phyloP scores from a whole-genome alignment of 2,888 invertebrate species.

The Euzetes globulus region DNA sequence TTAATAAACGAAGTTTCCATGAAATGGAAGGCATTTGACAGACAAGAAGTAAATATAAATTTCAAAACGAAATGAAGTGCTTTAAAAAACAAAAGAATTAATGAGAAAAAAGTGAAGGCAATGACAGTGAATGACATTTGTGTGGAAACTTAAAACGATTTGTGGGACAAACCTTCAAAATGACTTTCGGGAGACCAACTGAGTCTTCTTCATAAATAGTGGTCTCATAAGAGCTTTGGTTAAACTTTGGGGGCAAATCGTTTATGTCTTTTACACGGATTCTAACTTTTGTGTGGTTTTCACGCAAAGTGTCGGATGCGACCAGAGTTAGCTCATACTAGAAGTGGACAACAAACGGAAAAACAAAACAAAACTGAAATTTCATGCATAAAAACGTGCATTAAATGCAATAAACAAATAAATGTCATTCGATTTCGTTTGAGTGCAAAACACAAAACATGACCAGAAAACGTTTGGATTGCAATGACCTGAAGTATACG shows the following conservation, averaged over 20 bases:
- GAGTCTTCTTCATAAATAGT: constrained; percentile 67
- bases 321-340: constrained; percentile 82
- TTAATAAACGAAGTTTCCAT: background rate
- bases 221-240: constrained; percentile 62
- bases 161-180: constrained; percentile 44
- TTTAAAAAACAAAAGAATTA: background rate
- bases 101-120: background rate
- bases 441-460: background rate
- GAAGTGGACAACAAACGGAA: constrained; percentile 34
- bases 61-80: background rate
- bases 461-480: constrained; percentile 16
- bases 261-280: constrained; percentile 78
- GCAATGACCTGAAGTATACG: constrained; percentile 71
- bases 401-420: constrained; percentile 36
- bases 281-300: constrained; percentile 73
- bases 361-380: constrained; percentile 43
- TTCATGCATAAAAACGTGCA: constrained; percentile 37
- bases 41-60: background rate
- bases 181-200: constrained; percentile 53
- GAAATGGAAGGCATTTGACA: background rate
- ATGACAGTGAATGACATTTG: constrained; percentile 15
- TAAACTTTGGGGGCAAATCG: constrained; percentile 71
- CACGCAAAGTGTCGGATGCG: constrained; percentile 80
- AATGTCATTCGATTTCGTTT: background rate
- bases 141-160: background rate